Conservation (phyloP, 2,888 invertebrate genomes). For the Eupithecia inturbata region DNA sequence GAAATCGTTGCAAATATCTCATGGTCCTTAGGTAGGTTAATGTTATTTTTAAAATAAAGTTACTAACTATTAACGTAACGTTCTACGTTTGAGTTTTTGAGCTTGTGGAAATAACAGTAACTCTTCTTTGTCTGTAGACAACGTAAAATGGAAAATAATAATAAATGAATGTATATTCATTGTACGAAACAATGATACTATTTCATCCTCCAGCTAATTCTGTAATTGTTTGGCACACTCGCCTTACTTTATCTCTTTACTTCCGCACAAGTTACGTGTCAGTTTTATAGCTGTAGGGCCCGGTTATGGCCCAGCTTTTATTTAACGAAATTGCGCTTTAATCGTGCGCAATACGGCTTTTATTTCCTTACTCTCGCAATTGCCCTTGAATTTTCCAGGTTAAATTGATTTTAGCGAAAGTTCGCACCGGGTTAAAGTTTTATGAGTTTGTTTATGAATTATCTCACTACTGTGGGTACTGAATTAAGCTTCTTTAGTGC, state of each 20-base stretch:
- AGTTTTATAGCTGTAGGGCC: slow-evolving; percentile 17
- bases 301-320: background rate
- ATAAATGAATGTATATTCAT: too few relatives aligned
- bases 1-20: background rate
- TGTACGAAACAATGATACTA: background rate
- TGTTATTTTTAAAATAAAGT: background rate
- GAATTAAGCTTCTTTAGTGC: background rate
- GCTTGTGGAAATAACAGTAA: too few relatives aligned
- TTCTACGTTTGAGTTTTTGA: too few relatives aligned
- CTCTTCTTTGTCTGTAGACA: too few relatives aligned
- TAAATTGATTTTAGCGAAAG: background rate
- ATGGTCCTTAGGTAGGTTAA: background rate
- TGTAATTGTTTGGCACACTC: slow-evolving; percentile 2
- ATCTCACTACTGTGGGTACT: background rate
- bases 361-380: slow-evolving; percentile 16
- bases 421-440: background rate
- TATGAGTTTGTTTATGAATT: background rate
- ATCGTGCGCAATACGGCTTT: slow-evolving; percentile 5
- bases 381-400: slow-evolving; percentile 13
- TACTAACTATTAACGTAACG: too few relatives aligned
- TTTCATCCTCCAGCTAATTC: background rate
- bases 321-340: slow-evolving; percentile 16
- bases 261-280: slow-evolving; percentile 21
- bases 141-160: too few relatives aligned
- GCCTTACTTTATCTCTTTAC: slow-evolving; percentile 8